Evolutionary conservation across 2,888 invertebrate species (phyloP).

Genomic region (Mimumesa dahlbomi): DNA sequence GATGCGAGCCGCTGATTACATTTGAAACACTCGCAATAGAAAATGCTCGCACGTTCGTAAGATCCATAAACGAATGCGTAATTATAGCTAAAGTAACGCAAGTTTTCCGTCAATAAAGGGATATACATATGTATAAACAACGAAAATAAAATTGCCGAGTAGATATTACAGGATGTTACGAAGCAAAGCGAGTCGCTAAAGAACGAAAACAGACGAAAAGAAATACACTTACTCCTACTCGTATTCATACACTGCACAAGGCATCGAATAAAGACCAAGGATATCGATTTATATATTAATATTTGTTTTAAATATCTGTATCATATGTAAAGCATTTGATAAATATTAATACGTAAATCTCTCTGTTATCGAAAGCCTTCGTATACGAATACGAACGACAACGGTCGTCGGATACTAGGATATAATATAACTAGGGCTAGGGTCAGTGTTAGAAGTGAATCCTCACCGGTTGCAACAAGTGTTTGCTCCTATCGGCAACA

Average conservation of each 20-base stretch:
- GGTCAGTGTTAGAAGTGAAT: slow-evolving; percentile 80
- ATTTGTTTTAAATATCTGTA: no score
- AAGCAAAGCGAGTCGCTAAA: slow-evolving; percentile 5
- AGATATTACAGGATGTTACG: slow-evolving; percentile 12
- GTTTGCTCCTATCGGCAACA: slow-evolving; percentile 97
- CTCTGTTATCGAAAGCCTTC: not conserved
- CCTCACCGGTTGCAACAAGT: slow-evolving; percentile 98
- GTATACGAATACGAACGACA: slow-evolving; percentile 46
- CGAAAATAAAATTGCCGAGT: not conserved
- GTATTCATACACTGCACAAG: no score
- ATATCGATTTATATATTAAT: no score
- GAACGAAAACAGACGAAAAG: no score
- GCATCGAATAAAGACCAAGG: no score
- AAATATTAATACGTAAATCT: no score
- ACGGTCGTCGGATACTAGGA: slow-evolving; percentile 70
- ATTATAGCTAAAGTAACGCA: not conserved
- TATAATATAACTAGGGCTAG: slow-evolving; percentile 68
- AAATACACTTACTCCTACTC: no score
- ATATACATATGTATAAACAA: no score
- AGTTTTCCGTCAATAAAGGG: no score
- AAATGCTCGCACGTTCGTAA: slow-evolving; percentile 22
- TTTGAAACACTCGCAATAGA: not conserved
- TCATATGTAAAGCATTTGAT: no score
- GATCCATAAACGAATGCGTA: slow-evolving; percentile 6
- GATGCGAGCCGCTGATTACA: not conserved